These are phyloP conservation scores for Scophthalmus maximus DNA, from an alignment of 2,113 vertebrate genomes.

Conservation along the genomic window DNA sequence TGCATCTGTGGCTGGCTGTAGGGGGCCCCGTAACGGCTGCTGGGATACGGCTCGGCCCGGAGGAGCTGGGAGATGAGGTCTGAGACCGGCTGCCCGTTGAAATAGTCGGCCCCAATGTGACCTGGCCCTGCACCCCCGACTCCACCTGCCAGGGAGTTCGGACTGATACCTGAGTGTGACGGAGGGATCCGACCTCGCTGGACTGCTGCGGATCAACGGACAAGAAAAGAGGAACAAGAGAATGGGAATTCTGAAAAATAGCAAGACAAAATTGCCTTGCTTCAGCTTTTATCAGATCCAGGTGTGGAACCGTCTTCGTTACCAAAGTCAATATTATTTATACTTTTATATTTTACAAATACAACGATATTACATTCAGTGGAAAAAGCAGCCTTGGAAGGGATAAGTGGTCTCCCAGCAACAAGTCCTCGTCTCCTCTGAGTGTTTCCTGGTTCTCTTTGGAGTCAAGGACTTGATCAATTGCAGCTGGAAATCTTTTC, in stretches of 20 bases:
- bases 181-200: constrained; percentile 95
- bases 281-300: no score
- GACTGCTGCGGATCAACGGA: constrained; percentile 83
- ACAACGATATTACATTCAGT: background rate
- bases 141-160: constrained; percentile 80
- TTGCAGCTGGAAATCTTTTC: background rate
- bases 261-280: no score
- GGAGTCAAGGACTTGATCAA: background rate
- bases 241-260: no score
- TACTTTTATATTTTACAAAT: background rate
- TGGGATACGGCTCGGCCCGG: constrained; percentile 93
- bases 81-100: constrained; percentile 91
- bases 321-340: background rate
- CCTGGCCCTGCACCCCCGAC: constrained; percentile 63
- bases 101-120: constrained; percentile 83
- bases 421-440: no score
- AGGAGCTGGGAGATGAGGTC: constrained; percentile 96
- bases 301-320: no score
- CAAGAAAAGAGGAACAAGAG: background rate
- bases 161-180: constrained; percentile 88
- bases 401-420: background rate
- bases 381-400: background rate
- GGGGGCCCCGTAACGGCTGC: constrained; percentile 87
- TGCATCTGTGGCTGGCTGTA: constrained; percentile 86
- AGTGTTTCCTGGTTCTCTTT: background rate